Evolutionary conservation across 1,140 invertebrate species (phyloP).

Genomic region (Lithobius niger): DNA sequence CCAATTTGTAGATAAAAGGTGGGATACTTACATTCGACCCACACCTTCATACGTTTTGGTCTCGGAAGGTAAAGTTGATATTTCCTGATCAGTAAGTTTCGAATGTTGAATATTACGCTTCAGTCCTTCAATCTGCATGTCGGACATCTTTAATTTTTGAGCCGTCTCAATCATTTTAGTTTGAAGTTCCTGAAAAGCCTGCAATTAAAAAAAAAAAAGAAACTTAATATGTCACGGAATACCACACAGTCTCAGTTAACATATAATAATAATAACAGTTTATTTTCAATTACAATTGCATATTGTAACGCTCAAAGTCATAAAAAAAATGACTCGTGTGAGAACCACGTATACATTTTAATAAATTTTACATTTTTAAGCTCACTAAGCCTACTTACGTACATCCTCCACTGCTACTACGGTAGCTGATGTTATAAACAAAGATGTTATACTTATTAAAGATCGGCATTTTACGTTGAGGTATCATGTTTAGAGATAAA

Average conservation of each 20-base stretch:
- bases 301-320: no score
- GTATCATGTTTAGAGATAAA: no score
- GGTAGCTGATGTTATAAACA: no score
- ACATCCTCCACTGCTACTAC: no score
- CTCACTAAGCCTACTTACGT: no score
- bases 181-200: conserved; percentile 71
- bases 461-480: no score
- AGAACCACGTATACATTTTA: no score
- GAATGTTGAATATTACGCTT: conserved; percentile 52
- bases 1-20: no score
- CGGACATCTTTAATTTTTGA: conserved; percentile 62
- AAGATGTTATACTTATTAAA: no score
- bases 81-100: conserved; percentile 50
- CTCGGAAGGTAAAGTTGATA: conserved; percentile 40
- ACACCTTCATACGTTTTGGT: conserved; percentile 63
- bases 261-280: background rate
- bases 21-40: conserved; percentile 53
- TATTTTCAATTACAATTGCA: background rate
- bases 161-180: conserved; percentile 65
- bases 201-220: conserved; percentile 12
- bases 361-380: background rate
- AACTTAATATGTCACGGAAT: background rate
- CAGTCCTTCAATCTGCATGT: conserved; percentile 59
- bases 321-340: no score
- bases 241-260: background rate